Percentiles rank a stretch among this genome's conserved stretches.
Evolutionary conservation across 2,113 vertebrate species (phyloP).

Genomic region (Origma solitaria): DNA sequence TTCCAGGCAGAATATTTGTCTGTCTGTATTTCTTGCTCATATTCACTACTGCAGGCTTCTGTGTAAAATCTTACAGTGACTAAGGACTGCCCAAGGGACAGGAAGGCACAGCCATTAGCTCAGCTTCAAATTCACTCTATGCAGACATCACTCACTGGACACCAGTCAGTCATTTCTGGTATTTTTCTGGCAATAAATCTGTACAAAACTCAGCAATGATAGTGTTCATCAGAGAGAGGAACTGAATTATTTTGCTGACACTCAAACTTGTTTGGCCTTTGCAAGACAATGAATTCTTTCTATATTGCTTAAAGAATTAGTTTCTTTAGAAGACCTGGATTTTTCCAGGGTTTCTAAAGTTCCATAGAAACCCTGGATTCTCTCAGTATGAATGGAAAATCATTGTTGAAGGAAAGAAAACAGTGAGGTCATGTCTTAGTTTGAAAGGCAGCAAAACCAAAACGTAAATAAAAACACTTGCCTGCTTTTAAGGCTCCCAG

Average conservation of each 20-base stretch:
- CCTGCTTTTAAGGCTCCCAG: slow-evolving; percentile 3
- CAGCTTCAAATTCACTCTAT: background rate
- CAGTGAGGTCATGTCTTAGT: background rate
- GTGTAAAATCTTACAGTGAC: background rate
- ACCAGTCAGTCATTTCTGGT: background rate
- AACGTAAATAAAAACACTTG: slow-evolving; percentile 24
- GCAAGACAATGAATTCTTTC: background rate
- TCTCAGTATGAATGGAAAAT: background rate
- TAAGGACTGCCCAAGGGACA: background rate
- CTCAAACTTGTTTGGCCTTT: background rate
- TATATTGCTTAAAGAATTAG: background rate
- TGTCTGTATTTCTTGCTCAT: background rate
- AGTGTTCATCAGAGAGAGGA: background rate
- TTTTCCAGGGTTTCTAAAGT: background rate
- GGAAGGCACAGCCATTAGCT: background rate
- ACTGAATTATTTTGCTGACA: background rate
- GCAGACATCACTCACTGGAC: background rate
- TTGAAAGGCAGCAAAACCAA: slow-evolving; percentile 3
- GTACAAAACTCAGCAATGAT: background rate
- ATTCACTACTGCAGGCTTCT: background rate
- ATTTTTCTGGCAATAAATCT: slow-evolving; percentile 14
- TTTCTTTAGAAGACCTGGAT: background rate
- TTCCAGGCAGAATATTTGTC: background rate
- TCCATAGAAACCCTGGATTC: background rate
- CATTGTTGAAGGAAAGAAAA: background rate